Evolutionary conservation across 2,113 vertebrate species (phyloP), one percentile per base, ranked within the genome.

Genomic region (Thymallus thymallus): DNA sequence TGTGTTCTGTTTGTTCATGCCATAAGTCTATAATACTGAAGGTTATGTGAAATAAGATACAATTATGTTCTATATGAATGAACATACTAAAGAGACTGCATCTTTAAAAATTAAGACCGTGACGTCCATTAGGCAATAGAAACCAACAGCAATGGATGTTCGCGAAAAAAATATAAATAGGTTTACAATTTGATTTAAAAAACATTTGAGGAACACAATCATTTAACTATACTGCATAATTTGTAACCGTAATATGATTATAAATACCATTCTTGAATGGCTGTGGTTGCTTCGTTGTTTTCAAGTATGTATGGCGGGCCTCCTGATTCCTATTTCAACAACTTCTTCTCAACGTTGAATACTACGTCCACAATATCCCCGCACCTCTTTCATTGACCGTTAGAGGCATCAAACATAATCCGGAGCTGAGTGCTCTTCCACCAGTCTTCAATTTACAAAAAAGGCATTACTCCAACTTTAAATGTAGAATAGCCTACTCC

Each of bases 31-130:
- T 60, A 22, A 0, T 51, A 16, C 14, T 51, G 16, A 51, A 51
- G 48, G 48, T 51, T 51, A 16, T 16, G 12, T 51, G 12, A 51
- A 51, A 51, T 51, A 51, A 51, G 48, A 18, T 51, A 51, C 12
- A 51, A 16, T 16, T 51, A 5, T 51, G 14, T 51, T 51, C 5
- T 66, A 66, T 66, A 66, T n/a, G 29, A 29, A 29, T 20, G 1
- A 66, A 20, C 20, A 72, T 14, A 14, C 48, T 60, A 55, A 23
- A 32, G n/a, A 56, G 61, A 62, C 45, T 77, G 79, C 76, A 73
- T 81, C 75, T 86, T 76, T 82, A 79, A 82, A 77, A 84, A 84
- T 82, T 82, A 87, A 41, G 30, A 68, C 69, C 64, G 51, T 58
- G 73, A 71, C 79, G 79, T 82, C 81, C 81, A 77, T 84, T 80